Conservation (phyloP, 2,797 vertebrate species). For the Poeciliopsis turneri region DNA sequence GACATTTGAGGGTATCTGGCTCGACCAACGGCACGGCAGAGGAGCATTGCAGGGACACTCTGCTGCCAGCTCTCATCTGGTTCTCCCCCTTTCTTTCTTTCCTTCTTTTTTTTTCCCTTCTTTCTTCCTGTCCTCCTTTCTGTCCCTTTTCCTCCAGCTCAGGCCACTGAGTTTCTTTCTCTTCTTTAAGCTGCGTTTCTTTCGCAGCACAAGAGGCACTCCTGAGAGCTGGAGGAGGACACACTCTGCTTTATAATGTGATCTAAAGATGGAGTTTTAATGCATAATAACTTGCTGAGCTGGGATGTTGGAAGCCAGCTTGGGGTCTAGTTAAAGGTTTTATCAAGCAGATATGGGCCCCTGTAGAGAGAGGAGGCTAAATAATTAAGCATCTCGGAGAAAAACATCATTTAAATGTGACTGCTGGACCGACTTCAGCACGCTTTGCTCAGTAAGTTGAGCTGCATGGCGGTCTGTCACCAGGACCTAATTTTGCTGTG, state of each 20-base stretch:
- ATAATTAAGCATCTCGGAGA: not conserved
- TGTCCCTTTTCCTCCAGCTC: constrained; percentile 50
- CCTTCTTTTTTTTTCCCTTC: constrained; percentile 1
- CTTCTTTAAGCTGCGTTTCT: constrained; percentile 75
- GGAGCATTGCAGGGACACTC: constrained; percentile 55
- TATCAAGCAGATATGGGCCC: constrained; percentile 36
- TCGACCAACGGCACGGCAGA: constrained; percentile 52
- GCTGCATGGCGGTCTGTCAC: constrained; percentile 39
- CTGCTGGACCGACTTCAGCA: not conserved
- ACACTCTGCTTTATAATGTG: constrained; percentile 65
- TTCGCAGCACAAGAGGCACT: constrained; percentile 73
- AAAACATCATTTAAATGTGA: constrained; percentile 23
- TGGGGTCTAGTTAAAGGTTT: constrained; percentile 38
- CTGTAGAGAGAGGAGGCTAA: constrained; percentile 10
- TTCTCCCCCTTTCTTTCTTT: constrained; percentile 39
- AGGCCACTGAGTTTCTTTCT: constrained; percentile 72
- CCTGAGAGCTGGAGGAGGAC: constrained; percentile 69
- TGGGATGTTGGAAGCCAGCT: constrained; percentile 39
- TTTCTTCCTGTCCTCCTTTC: constrained; percentile 11
- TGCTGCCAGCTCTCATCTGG: constrained; percentile 67
- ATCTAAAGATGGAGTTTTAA: constrained; percentile 74
- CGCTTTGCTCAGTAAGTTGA: constrained; percentile 9
- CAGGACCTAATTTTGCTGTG: constrained; percentile 53
- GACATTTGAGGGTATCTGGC: constrained; percentile 76
- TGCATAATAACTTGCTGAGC: constrained; percentile 39